Evolutionary conservation across 2,888 invertebrate species (phyloP), one percentile per base, ranked within the genome.

Genomic region (Archaeoteleia sp.): DNA sequence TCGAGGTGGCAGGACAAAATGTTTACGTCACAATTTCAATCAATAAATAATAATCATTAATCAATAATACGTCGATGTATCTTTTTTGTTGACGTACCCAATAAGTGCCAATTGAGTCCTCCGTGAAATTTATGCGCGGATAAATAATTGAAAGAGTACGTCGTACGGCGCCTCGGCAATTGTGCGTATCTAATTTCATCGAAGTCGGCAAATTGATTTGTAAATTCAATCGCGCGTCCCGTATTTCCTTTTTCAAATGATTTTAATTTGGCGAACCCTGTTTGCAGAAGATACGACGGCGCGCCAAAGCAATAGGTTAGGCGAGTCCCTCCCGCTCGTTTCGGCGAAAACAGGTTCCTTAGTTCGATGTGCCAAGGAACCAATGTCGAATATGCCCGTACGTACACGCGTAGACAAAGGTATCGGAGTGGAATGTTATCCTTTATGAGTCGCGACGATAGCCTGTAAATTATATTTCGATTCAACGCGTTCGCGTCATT

Each of bases 341-440:
- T 61, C 61, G 69, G 61, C 67, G 55, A 68, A 72, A 74, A 73
- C 73, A 71, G 73, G 73, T 74, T 74, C 71, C 60, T 69, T 55
- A 51, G 71, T 51, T 57, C 62, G 65, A 66, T 42, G 62, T 53
- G 67, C 67, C 17, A 42, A 45, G 67, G 57, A 67, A 65, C 70
- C 62, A 23, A 63, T 57, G 67, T 61, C 51, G 61, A 58, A 66
- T 66, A 62, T 46, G 46, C 62, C 42, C 55, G 62, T 46, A 40
- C 40, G 63, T 67, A 34, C 49, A 49, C 65, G 39, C 67, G 60
- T 54, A 51, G 61, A 61, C 67, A 63, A 66, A 67, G 62, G 57
- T 67, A 68, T 45, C 63, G 12, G 51, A 35, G 48, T 34, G 68
- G 63, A 63, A 68, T 68, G 63, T 63, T 68, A 68, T 68, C 42